Evolutionary conservation across 2,888 invertebrate species (phyloP).

Genomic region (Drosophila falleni): DNA sequence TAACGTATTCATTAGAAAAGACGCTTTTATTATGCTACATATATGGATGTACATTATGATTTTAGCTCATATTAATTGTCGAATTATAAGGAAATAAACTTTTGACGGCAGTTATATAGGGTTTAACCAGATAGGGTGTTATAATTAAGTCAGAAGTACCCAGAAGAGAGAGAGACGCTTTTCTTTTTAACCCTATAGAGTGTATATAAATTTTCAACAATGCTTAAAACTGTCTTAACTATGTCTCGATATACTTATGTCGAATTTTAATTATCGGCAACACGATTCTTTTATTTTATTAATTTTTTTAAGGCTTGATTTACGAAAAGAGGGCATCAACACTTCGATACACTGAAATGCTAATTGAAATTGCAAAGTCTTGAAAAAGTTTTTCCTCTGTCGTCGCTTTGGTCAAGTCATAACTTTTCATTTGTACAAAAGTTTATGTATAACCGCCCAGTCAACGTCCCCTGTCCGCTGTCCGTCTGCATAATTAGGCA

Average conservation of each 20-base stretch:
- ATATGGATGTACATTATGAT: neutral
- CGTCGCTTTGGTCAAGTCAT: conserved; percentile 18
- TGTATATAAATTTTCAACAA: too few species aligned
- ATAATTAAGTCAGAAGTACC: neutral
- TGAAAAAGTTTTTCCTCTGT: conserved; percentile 30
- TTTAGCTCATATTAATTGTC: conserved; percentile 24
- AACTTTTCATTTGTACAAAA: conserved; percentile 52
- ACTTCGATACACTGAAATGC: neutral
- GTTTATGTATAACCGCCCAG: conserved; percentile 37
- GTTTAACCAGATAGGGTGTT: neutral
- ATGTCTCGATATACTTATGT: too few species aligned
- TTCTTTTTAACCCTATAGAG: too few species aligned
- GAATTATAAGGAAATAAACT: conserved; percentile 29
- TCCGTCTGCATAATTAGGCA: conserved; percentile 44
- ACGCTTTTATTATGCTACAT: conserved; percentile 1
- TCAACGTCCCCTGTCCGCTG: conserved; percentile 4
- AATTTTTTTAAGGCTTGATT: too few species aligned
- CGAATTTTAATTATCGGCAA: too few species aligned
- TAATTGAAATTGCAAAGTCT: neutral
- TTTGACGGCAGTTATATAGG: too few species aligned
- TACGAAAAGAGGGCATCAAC: neutral
- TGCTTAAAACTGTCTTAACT: too few species aligned
- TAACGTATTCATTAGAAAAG: conserved; percentile 17
- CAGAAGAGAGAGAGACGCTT: too few species aligned
- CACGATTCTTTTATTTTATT: too few species aligned